These are phyloP conservation scores for Melanotaenia duboulayi DNA, from an alignment of 2,113 vertebrate species.

Conservation along the genomic window DNA sequence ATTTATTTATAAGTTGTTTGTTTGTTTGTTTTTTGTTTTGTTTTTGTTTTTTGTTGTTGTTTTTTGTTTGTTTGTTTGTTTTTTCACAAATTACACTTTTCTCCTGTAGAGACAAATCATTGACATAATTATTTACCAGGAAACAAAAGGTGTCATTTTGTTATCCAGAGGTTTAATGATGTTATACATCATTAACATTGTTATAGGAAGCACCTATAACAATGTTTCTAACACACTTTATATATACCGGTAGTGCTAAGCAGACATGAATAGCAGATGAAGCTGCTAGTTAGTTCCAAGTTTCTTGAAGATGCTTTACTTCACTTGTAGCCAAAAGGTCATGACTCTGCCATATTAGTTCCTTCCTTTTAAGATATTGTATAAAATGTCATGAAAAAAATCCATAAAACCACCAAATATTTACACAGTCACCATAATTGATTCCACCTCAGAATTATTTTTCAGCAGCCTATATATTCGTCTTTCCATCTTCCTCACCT, in stretches of 20 bases:
- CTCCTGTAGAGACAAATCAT: neutral
- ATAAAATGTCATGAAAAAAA: neutral
- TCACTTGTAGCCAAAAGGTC: neutral
- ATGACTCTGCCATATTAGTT: neutral
- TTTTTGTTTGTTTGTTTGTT: neutral
- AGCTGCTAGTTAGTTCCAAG: neutral
- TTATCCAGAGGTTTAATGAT: no score
- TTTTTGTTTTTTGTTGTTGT: constrained; percentile 1
- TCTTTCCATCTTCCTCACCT: neutral
- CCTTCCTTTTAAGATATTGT: no score
- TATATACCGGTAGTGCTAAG: no score
- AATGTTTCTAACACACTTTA: no score
- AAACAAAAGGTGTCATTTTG: neutral
- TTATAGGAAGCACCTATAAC: no score
- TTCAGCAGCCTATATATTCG: neutral
- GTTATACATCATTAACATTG: no score
- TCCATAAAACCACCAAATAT: no score
- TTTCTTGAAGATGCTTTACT: neutral
- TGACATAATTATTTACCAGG: neutral
- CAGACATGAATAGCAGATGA: neutral
- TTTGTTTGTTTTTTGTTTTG: no score
- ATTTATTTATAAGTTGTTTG: constrained; percentile 25
- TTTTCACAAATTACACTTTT: neutral
- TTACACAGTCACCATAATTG: no score
- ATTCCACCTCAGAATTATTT: neutral